Percentiles rank a stretch among this genome's conserved stretches.
Evolutionary conservation across 1,140 invertebrate genomes (phyloP).

Genomic region (Spodoptera frugiperda): DNA sequence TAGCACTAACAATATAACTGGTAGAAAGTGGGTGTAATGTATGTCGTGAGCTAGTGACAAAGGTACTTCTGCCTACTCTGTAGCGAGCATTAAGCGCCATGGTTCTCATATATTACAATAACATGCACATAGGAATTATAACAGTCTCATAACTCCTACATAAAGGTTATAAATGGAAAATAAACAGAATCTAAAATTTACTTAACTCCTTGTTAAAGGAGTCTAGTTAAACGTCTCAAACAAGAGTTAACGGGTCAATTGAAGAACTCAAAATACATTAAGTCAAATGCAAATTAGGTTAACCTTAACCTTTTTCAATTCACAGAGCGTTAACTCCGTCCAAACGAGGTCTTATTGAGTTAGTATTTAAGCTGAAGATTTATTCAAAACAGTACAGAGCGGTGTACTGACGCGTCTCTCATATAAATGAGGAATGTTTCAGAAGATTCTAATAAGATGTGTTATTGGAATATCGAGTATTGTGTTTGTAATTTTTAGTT

Average conservation of each 20-base stretch:
- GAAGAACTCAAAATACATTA: constrained; percentile 36
- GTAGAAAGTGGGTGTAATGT: too few species aligned
- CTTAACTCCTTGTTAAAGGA: too few species aligned
- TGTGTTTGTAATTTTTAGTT: background rate
- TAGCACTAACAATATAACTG: too few species aligned
- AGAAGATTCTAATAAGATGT: background rate
- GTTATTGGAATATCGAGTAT: background rate
- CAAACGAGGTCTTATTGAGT: constrained; percentile 77
- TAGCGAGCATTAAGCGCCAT: too few species aligned
- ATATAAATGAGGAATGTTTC: constrained; percentile 66
- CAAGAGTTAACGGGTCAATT: constrained; percentile 31
- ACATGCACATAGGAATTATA: too few species aligned
- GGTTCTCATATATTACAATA: too few species aligned
- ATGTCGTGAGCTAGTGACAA: too few species aligned
- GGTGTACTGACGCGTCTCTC: constrained; percentile 62
- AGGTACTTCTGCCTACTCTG: too few species aligned
- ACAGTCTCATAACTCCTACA: too few species aligned
- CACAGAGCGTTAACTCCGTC: constrained; percentile 68
- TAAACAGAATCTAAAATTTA: too few species aligned
- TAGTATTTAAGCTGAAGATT: constrained; percentile 77
- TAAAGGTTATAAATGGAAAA: too few species aligned
- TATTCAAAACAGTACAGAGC: constrained; percentile 76
- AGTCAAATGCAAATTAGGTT: constrained; percentile 69
- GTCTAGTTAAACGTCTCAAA: constrained; percentile 14
- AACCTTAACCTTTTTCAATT: constrained; percentile 74